Conservation (phyloP, 2,888 invertebrate species). For the Dugesia japonica region DNA sequence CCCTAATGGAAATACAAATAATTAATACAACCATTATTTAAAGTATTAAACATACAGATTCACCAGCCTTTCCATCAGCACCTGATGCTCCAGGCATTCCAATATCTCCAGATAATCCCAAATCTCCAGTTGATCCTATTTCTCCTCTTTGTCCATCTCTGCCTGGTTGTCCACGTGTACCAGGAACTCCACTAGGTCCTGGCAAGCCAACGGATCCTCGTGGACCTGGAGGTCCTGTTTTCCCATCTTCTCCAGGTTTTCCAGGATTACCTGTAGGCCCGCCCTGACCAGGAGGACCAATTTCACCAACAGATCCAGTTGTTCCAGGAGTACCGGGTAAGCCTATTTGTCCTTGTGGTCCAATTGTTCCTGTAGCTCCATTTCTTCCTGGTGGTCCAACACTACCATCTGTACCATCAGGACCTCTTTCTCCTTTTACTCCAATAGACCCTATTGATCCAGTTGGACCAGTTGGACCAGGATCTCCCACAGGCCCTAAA, state of each 20-base stretch:
- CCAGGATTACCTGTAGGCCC: slow-evolving; percentile 41
- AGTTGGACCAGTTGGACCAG: slow-evolving; percentile 34
- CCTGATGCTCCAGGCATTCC: not conserved
- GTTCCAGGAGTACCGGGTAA: not conserved
- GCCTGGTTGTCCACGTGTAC: slow-evolving; percentile 38
- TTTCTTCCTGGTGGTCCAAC: slow-evolving; percentile 23
- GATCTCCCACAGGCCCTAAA: not conserved
- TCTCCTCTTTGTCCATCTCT: slow-evolving; percentile 38
- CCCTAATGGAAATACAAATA: too few species aligned
- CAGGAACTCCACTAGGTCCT: slow-evolving; percentile 38
- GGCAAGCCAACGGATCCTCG: slow-evolving; percentile 36
- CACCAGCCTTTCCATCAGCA: not conserved
- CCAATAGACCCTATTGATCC: slow-evolving; percentile 35
- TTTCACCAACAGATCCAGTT: not conserved
- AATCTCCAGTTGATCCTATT: slow-evolving; percentile 9
- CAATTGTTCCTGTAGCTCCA: not conserved
- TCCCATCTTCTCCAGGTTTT: slow-evolving; percentile 37
- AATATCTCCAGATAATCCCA: slow-evolving; percentile 1
- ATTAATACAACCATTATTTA: too few species aligned
- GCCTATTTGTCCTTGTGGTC: not conserved
- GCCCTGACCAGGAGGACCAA: slow-evolving; percentile 29
- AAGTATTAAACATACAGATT: not conserved
- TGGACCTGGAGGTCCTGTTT: slow-evolving; percentile 37
- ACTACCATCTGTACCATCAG: slow-evolving; percentile 37
- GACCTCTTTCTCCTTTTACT: slow-evolving; percentile 36